Percentiles rank a stretch among this genome's conserved stretches.
Conservation (phyloP, 92 coral and sea anemone species). For the Scolanthus callimorphus region DNA sequence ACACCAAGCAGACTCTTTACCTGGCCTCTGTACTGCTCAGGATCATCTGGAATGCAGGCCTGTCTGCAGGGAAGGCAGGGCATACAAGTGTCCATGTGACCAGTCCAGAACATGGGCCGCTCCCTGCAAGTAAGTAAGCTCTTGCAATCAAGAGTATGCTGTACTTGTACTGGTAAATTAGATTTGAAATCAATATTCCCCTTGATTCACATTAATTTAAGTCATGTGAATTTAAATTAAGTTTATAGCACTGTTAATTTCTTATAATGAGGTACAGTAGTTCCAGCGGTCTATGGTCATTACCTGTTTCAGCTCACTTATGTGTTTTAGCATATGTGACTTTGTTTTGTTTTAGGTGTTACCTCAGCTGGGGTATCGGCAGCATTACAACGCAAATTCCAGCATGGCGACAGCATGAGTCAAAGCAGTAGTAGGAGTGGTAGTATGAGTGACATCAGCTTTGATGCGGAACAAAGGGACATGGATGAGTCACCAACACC, state of each 20-base stretch:
- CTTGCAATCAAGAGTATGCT: no score
- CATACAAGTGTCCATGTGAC: conserved; percentile 39
- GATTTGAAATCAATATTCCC: no score
- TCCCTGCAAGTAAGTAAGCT: conserved; percentile 57
- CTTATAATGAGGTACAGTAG: no score
- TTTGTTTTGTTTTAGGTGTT: conserved; percentile 72
- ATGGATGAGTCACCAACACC: conserved; percentile 64
- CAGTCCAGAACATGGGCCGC: conserved; percentile 76
- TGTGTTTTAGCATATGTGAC: background rate
- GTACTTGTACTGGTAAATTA: no score
- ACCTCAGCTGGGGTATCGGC: conserved; percentile 92
- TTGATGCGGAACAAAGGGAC: conserved; percentile 81
- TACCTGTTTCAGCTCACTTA: background rate
- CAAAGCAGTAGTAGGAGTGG: conserved; percentile 91
- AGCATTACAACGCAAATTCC: conserved; percentile 79
- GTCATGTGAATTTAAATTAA: no score
- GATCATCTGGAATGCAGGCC: conserved; percentile 89
- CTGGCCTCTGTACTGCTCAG: conserved; percentile 87
- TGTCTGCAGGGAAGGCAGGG: conserved; percentile 43
- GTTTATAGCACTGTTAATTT: no score
- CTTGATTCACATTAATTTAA: no score
- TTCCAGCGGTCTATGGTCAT: no score
- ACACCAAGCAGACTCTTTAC: conserved; percentile 92
- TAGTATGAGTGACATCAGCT: conserved; percentile 85
- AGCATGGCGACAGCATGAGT: conserved; percentile 84